A percentile compares a stretch with the other conserved stretches of the same genome.
Conservation (phyloP, 2,797 vertebrate genomes). For the Nasua narica region DNA sequence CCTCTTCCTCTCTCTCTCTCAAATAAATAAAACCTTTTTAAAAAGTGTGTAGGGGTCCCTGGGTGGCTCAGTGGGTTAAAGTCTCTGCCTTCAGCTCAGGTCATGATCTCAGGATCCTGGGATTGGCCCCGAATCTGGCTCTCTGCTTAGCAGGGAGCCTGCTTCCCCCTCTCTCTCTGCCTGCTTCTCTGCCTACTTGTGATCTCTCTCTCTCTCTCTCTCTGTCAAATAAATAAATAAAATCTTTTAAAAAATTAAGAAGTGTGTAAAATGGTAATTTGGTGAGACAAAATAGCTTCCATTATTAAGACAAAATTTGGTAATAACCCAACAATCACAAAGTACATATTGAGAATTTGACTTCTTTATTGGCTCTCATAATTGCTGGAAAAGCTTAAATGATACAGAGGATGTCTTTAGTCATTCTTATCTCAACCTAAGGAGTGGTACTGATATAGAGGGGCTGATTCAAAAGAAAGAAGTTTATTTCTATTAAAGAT, state of each 20-base stretch:
- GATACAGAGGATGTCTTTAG: not conserved
- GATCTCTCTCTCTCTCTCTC: not conserved
- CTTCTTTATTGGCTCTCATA: constrained; percentile 15
- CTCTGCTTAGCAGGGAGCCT: not conserved
- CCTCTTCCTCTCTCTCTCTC: too few species aligned
- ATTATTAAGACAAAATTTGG: not conserved
- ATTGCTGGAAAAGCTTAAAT: constrained; percentile 32
- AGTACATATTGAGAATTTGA: not conserved
- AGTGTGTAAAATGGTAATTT: not conserved
- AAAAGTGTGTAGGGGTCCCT: too few species aligned
- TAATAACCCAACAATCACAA: not conserved
- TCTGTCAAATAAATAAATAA: not conserved
- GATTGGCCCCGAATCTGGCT: not conserved
- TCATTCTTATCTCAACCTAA: not conserved
- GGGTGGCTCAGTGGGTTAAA: too few species aligned
- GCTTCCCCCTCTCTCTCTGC: not conserved
- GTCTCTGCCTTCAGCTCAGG: too few species aligned
- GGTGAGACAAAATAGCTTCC: not conserved
- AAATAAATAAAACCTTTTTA: too few species aligned
- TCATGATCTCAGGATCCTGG: too few species aligned
- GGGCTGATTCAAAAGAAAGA: not conserved
- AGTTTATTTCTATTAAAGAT: constrained; percentile 53
- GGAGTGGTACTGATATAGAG: not conserved
- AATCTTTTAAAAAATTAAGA: not conserved
- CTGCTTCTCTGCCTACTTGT: too few species aligned